phyloP scores from a whole-genome alignment of 64 coral and sea anemone species.

The Montipora foliosa region DNA sequence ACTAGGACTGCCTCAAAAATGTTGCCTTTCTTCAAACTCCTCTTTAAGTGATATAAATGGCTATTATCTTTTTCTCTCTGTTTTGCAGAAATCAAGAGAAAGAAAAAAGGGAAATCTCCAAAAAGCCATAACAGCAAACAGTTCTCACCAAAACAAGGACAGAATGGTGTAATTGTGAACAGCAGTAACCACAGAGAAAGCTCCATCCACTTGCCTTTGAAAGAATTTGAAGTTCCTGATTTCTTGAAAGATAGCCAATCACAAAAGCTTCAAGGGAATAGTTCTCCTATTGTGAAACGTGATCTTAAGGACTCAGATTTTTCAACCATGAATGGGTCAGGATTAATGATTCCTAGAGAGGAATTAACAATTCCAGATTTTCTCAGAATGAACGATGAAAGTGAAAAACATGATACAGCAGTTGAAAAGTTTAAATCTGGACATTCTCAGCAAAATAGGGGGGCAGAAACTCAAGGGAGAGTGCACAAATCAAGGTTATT shows the following conservation, averaged over 20 bases:
- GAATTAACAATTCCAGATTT: slow-evolving; percentile 69
- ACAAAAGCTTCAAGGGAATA: slow-evolving; percentile 11
- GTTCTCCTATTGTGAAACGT: slow-evolving; percentile 56
- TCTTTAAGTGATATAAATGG: not conserved
- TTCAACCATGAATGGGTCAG: slow-evolving; percentile 7
- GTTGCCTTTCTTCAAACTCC: not conserved
- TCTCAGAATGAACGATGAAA: slow-evolving; percentile 34
- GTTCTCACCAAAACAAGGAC: slow-evolving; percentile 22
- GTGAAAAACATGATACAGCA: not conserved
- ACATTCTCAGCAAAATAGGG: slow-evolving; percentile 1
- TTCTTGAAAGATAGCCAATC: slow-evolving; percentile 60
- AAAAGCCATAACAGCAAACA: not conserved
- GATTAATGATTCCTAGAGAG: slow-evolving; percentile 57
- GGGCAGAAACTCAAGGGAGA: not conserved
- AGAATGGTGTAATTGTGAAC: not conserved
- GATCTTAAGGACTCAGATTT: slow-evolving; percentile 61
- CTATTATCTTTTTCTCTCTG: not conserved
- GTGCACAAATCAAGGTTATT: not conserved
- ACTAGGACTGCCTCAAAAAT: too few relatives aligned
- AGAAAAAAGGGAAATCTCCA: slow-evolving; percentile 11
- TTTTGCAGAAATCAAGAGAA: slow-evolving; percentile 28
- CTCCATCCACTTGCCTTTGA: slow-evolving; percentile 28
- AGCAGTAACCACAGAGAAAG: slow-evolving; percentile 38
- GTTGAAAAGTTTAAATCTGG: not conserved
- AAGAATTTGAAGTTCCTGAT: slow-evolving; percentile 71